Evolutionary conservation across 2,113 vertebrate species (phyloP).

Genomic region (Clarias gariepinus): DNA sequence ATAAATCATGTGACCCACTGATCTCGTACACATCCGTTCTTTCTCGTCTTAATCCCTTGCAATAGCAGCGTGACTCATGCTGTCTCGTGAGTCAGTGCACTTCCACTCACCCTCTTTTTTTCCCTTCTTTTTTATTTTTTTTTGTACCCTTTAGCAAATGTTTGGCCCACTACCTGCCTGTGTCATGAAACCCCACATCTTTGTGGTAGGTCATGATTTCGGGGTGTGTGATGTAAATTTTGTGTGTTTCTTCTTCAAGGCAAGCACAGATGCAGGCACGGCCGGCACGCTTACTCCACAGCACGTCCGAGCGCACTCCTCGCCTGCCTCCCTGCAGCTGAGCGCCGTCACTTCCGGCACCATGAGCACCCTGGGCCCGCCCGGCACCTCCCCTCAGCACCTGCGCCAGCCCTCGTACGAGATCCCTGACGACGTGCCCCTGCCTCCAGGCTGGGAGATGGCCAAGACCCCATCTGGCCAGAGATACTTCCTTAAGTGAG

Average conservation of each 20-base stretch:
- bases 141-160: too few species aligned
- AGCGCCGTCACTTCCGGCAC: slow-evolving; percentile 83
- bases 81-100: slow-evolving; percentile 22
- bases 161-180: neutral
- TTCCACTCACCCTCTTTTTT: neutral
- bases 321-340: slow-evolving; percentile 92
- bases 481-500: slow-evolving; percentile 99
- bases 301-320: slow-evolving; percentile 95
- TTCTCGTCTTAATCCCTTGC: slow-evolving; percentile 25
- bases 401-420: slow-evolving; percentile 98
- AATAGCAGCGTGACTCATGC: slow-evolving; percentile 33
- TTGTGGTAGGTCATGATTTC: neutral
- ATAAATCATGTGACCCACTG: slow-evolving; percentile 21
- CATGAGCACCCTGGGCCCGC: slow-evolving; percentile 76
- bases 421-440: slow-evolving; percentile 91
- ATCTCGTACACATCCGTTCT: slow-evolving; percentile 27
- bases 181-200: neutral
- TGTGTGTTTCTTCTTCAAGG: slow-evolving; percentile 67
- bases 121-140: neutral
- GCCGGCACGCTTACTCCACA: slow-evolving; percentile 88
- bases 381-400: slow-evolving; percentile 81
- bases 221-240: neutral
- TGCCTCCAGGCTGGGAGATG: slow-evolving; percentile 98
- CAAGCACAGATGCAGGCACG: slow-evolving; percentile 91
- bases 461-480: slow-evolving; percentile 96